Evolutionary conservation across 2,888 invertebrate genomes (phyloP).

Genomic region (Ectropis crepuscularia): DNA sequence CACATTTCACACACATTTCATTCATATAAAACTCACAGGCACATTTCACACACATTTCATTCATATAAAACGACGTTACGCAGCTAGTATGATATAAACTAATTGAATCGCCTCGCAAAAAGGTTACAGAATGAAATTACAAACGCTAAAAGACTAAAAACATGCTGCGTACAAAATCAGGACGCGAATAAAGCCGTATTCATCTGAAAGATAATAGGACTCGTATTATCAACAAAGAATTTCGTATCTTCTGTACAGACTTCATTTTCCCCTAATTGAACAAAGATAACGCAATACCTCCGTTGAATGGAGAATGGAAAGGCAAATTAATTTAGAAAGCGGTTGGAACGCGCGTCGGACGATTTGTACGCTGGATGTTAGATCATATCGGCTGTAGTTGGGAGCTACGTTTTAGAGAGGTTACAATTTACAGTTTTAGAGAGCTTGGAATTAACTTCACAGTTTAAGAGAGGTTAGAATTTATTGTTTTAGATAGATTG

Average conservation of each 20-base stretch:
- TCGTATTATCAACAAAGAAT: conserved; percentile 22
- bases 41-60: too few species aligned
- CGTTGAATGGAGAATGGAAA: conserved; percentile 14
- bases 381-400: too few species aligned
- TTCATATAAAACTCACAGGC: too few species aligned
- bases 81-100: too few species aligned
- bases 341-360: neutral
- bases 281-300: conserved; percentile 26
- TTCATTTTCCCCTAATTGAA: conserved; percentile 22
- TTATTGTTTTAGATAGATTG: too few species aligned
- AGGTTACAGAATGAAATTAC: neutral
- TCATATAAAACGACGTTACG: too few species aligned
- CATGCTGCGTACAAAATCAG: neutral
- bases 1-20: too few species aligned
- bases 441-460: too few species aligned
- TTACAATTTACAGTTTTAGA: too few species aligned
- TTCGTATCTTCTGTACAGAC: conserved; percentile 20
- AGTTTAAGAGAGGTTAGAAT: too few species aligned
- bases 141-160: conserved; percentile 7
- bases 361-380: neutral
- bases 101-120: too few species aligned
- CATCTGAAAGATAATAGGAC: conserved; percentile 8
- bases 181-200: neutral
- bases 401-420: too few species aligned
- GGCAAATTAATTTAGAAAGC: conserved; percentile 19